Evolutionary conservation across 2,113 vertebrate genomes (phyloP), one percentile per base, ranked within the genome.

Genomic region (Romanogobio albipinnatus): DNA sequence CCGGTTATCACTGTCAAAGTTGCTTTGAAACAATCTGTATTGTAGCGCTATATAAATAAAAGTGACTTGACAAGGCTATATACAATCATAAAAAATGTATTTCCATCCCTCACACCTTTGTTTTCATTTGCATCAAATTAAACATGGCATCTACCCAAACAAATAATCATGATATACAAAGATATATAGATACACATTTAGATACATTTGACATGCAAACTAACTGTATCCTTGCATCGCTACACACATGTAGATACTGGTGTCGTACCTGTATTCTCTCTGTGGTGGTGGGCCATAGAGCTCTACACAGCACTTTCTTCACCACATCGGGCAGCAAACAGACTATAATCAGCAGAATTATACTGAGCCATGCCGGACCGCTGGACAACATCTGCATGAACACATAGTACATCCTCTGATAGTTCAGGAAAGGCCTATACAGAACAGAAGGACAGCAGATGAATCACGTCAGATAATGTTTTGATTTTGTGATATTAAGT

Each of bases 401-500:
- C 83, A 99, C 97, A 0, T 98, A 98, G 94, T 99, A 99, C 98
- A 99, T 99, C 92, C 97, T 95, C 93, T 99, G 98, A 90, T 99
- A 99, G 94, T 95, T 98, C 91, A 99, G 96, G 95, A 99, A 99
- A 3, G 98, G 98, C 98, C 98, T 99, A 88, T 1, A 0, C 33
- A 78, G 56, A 14, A 53, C 5, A 61, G 10, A 22, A 26, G 29
- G 0, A 33, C 75, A 49, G 1, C 22, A 45, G 39, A 49, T 5
- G 22, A 17, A 51, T 17, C 45, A 10, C 4, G 15, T 29, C 22
- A 26, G 24, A 76, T 53, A 19, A 22, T 33, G 26, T 11, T 53
- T 74, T 33, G n/a, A 33, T n/a, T 71, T n/a, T 5, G 68, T 43
- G 66, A 26, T 22, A 6, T 8, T 29, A 45, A 86, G 61, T 66